A percentile compares a stretch with the other conserved stretches of the same genome.
Evolutionary conservation across 1,140 invertebrate genomes (phyloP).

Genomic region (Caenorhabditis tropicalis): DNA sequence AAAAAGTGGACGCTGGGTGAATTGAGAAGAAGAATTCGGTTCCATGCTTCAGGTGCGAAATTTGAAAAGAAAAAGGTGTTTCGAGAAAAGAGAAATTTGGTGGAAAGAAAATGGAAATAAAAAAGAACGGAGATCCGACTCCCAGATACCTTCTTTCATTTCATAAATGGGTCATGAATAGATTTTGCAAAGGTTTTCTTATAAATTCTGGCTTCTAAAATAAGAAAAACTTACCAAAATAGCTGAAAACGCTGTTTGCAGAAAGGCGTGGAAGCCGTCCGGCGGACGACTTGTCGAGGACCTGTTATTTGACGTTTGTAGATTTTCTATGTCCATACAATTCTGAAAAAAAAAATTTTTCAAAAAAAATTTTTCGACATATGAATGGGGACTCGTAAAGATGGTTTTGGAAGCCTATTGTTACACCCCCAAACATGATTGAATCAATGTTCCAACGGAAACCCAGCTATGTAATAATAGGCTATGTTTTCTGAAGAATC

Average conservation of each 20-base stretch:
- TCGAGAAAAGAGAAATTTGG: background rate
- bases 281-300: constrained; percentile 18
- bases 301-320: constrained; percentile 38
- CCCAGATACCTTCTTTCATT: background rate
- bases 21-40: background rate
- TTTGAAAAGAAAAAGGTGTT: background rate
- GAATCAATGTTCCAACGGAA: background rate
- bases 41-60: background rate
- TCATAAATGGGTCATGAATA: too few relatives aligned
- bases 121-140: background rate
- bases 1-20: background rate
- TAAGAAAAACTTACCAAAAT: constrained; percentile 29
- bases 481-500: constrained; percentile 4
- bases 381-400: background rate
- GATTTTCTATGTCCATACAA: constrained; percentile 44
- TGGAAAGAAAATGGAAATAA: background rate
- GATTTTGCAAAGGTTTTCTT: too few relatives aligned
- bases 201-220: too few relatives aligned
- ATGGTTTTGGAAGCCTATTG: background rate
- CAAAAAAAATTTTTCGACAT: background rate
- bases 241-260: constrained; percentile 31
- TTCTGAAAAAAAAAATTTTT: background rate
- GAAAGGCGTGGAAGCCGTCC: constrained; percentile 30
- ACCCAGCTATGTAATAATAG: constrained; percentile 2
- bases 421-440: background rate